Percentiles rank a stretch among this genome's conserved stretches.
These are phyloP conservation scores for Nothobranchius kuhntae DNA, from an alignment of 2,113 vertebrate genomes.

Conservation along the genomic window DNA sequence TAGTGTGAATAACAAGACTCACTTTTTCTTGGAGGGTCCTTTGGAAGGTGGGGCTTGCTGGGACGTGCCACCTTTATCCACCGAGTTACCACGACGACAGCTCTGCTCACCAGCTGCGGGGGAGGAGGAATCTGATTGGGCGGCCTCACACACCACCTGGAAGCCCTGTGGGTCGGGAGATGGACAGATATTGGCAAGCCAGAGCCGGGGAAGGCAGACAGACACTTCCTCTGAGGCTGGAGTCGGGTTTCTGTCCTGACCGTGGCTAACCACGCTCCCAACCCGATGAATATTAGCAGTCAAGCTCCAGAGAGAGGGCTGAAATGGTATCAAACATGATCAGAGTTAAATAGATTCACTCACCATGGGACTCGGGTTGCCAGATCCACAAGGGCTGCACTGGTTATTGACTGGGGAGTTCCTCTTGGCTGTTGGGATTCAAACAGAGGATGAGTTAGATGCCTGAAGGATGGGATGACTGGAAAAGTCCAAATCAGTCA, in stretches of 20 bases:
- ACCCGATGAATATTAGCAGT: constrained; percentile 31
- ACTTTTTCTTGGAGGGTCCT: constrained; percentile 89
- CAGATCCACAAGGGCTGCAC: constrained; percentile 84
- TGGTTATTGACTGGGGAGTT: constrained; percentile 91
- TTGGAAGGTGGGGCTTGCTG: constrained; percentile 85
- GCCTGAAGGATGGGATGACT: too few relatives aligned
- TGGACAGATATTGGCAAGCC: constrained; percentile 17
- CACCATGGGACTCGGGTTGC: constrained; percentile 81
- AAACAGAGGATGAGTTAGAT: too few relatives aligned
- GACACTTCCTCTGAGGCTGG: constrained; percentile 7
- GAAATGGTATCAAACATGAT: background rate
- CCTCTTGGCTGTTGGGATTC: constrained; percentile 85
- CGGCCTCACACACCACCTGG: constrained; percentile 91
- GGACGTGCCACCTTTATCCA: constrained; percentile 89
- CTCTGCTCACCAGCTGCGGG: constrained; percentile 83
- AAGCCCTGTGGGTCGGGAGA: constrained; percentile 79
- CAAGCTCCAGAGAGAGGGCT: constrained; percentile 13
- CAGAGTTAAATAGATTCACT: constrained; percentile 32
- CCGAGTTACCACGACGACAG: constrained; percentile 92
- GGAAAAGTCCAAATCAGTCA: too few relatives aligned
- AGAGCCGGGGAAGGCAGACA: constrained; percentile 1
- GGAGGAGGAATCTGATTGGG: constrained; percentile 84
- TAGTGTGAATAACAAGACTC: constrained; percentile 35
- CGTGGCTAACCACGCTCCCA: constrained; percentile 25
- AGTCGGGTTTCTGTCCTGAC: constrained; percentile 21